Percentiles rank a stretch among this genome's conserved stretches.
Evolutionary conservation across 2,888 invertebrate genomes (phyloP).

Genomic region (Agonum fuliginosum): DNA sequence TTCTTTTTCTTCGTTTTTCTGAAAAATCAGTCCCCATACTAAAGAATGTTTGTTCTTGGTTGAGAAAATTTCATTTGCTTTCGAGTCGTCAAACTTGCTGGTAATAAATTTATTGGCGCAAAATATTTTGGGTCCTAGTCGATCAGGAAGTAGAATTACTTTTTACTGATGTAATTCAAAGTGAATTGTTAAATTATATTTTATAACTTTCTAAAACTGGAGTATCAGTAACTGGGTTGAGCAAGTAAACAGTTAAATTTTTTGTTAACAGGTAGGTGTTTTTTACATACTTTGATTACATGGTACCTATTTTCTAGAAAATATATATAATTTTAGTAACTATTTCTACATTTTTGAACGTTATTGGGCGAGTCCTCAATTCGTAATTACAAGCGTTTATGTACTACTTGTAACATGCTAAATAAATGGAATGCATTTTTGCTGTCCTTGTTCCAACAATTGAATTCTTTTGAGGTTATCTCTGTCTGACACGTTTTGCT

Average conservation of each 20-base stretch:
- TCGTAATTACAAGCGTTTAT: neutral
- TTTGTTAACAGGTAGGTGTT: neutral
- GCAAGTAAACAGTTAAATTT: conserved; percentile 24
- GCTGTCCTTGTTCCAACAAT: conserved; percentile 34
- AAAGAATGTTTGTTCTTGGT: no score
- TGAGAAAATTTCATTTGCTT: no score
- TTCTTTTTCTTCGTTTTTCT: no score
- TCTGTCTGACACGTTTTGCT: conserved; percentile 23
- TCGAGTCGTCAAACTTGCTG: no score
- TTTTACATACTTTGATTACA: neutral
- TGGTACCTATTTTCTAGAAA: neutral
- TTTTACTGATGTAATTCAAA: conserved; percentile 1
- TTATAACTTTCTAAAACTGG: conserved; percentile 12
- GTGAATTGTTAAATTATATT: neutral
- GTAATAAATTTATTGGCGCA: conserved; percentile 1
- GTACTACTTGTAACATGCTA: conserved; percentile 20
- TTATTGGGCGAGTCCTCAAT: neutral
- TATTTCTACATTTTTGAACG: neutral
- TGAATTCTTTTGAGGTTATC: conserved; percentile 12
- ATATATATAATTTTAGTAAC: conserved; percentile 1
- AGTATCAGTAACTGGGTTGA: conserved; percentile 11
- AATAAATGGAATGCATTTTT: conserved; percentile 9
- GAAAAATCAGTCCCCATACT: no score
- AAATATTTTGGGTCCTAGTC: neutral
- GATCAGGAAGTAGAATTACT: neutral